A percentile compares a stretch with the other conserved stretches of the same genome.
Conservation (phyloP, 2,888 invertebrate species). For the Trichopoda pennipes region DNA sequence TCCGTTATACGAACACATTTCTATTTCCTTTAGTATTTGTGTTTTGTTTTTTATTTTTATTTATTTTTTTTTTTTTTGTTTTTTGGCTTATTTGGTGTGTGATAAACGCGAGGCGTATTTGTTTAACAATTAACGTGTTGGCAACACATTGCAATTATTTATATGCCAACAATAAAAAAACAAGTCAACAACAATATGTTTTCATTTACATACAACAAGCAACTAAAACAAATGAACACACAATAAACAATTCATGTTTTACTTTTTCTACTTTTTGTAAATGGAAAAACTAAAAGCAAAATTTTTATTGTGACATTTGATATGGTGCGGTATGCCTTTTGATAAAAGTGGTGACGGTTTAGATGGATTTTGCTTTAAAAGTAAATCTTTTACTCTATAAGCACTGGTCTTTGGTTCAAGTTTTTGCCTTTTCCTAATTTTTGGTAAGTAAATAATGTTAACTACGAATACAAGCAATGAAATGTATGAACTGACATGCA, state of each 20-base stretch:
- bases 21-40: conserved; percentile 26
- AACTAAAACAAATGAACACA: conserved; percentile 47
- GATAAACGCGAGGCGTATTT: conserved; percentile 77
- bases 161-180: conserved; percentile 65
- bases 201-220: conserved; percentile 40
- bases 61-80: conserved; percentile 7
- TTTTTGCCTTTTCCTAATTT: conserved; percentile 14
- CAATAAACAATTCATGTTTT: conserved; percentile 44
- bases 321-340: conserved; percentile 21
- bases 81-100: conserved; percentile 72
- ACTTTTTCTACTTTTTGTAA: conserved; percentile 17
- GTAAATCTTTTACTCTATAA: not conserved
- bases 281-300: conserved; percentile 33
- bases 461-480: not conserved
- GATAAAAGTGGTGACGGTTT: conserved; percentile 1
- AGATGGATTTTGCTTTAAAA: conserved; percentile 15
- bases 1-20: conserved; percentile 2
- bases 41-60: too few relatives aligned
- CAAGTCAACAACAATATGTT: conserved; percentile 46
- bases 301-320: conserved; percentile 47
- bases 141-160: conserved; percentile 78
- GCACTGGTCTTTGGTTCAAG: not conserved
- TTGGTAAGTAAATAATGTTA: conserved; percentile 8
- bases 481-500: too few relatives aligned
- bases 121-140: conserved; percentile 78